Base-by-base conservation (phyloP, 2,113 vertebrate species). In the Clarias batrachus region DNA sequence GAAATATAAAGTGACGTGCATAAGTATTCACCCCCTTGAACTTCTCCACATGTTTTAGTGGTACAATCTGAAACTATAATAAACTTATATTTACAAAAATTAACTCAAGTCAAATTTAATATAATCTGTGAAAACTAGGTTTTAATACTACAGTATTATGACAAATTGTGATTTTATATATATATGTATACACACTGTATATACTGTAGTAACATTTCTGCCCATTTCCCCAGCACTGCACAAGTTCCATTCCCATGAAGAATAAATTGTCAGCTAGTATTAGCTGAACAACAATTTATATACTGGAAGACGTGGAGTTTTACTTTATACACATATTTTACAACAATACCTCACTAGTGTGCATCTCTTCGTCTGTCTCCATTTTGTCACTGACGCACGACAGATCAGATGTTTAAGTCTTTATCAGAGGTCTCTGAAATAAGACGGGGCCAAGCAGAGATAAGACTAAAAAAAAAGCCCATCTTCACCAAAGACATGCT, bases 361-460 rank as follows among this genome's bases (percentile, higher is more conserved):
- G 48, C 63, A 25, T 71, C 85, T 21, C 71, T 84, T 76, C 71
- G 81, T 85, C 76, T 79, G 17, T 27, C 82, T 65, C 54, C 27
- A 48, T 37, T 74, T 74, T 89, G 76, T 83, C 62, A 81, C 41
- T 48, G 59, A 74, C 16, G 68, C 70, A 60, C 23, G 71, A 59
- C 30, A 56, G 80, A 85, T 70, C 76, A 79, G 70, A 82, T 70
- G 54, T 41, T 56, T 79, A 60, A 73, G 74, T 59, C 85, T 68
- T 77, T 83, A 89, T 85, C 73, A 14, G 13, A 54, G 48, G 73
- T 25, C 27, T 80, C 41, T 84, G 82, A 65, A 82, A 84, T 71
- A 63, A 59, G 59, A 66, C 78, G 48, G 82, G 68, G 68, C 54
- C 30, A n/a, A 27, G 79, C 81, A 78, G 27, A 82, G 79, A 88